Conservation (phyloP, 2,888 invertebrate genomes). For the Trypoxylon attenuatum region DNA sequence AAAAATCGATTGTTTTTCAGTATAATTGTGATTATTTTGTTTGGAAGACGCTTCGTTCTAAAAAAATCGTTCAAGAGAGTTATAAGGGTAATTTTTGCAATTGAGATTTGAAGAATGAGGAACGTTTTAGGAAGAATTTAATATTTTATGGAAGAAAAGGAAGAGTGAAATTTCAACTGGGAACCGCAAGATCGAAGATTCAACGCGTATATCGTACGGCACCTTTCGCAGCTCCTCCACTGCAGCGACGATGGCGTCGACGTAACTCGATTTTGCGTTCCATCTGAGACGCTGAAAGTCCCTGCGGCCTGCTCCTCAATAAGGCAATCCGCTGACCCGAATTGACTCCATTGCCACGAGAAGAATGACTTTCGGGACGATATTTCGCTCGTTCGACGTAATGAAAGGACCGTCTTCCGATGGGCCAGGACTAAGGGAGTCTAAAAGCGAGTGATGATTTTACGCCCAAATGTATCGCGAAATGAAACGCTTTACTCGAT, state of each 20-base stretch:
- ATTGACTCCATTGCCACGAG: slow-evolving; percentile 64
- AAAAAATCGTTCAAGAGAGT: too few species aligned
- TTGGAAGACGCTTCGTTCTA: too few species aligned
- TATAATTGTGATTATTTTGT: too few species aligned
- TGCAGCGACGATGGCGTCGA: slow-evolving; percentile 55
- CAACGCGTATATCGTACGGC: slow-evolving; percentile 27
- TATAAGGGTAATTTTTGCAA: too few species aligned
- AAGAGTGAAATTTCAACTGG: not conserved
- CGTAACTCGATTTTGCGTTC: slow-evolving; percentile 72
- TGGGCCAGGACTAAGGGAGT: not conserved
- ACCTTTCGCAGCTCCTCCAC: slow-evolving; percentile 53
- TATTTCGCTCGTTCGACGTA: slow-evolving; percentile 38
- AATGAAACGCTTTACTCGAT: too few species aligned
- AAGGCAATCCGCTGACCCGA: slow-evolving; percentile 73
- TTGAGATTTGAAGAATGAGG: too few species aligned
- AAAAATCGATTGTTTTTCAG: too few species aligned
- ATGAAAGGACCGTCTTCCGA: slow-evolving; percentile 8
- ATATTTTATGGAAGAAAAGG: slow-evolving; percentile 1
- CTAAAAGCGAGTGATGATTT: too few species aligned
- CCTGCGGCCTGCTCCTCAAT: slow-evolving; percentile 69
- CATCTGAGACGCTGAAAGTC: slow-evolving; percentile 71
- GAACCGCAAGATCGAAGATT: slow-evolving; percentile 32
- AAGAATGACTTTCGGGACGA: slow-evolving; percentile 55
- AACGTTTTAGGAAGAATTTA: too few species aligned
- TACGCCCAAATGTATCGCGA: too few species aligned